These are phyloP conservation scores for Gnathochromis pfefferi DNA, from an alignment of 2,113 vertebrate species.

Conservation along the genomic window DNA sequence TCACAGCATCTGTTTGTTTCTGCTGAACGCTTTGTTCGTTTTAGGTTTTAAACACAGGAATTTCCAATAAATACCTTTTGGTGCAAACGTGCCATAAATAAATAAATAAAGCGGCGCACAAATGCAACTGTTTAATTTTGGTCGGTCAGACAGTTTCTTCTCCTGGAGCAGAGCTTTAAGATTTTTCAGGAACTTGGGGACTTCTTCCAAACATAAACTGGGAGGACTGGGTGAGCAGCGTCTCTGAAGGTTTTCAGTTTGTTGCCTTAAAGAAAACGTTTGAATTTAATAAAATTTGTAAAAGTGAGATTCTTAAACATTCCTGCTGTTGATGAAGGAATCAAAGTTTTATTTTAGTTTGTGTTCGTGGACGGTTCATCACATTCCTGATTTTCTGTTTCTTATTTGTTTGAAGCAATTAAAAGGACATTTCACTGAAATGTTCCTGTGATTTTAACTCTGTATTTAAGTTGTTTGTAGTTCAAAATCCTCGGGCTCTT, in stretches of 20 bases:
- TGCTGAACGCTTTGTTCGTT: not conserved
- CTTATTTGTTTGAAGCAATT: not conserved
- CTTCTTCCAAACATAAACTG: not conserved
- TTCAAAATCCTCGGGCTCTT: not conserved
- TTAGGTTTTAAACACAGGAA: not conserved
- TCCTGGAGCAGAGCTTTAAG: not conserved
- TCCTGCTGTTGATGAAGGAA: not conserved
- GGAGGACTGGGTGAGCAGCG: not conserved
- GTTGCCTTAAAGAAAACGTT: not conserved
- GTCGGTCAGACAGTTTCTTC: not conserved
- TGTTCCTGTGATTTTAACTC: not conserved
- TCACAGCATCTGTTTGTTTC: not conserved
- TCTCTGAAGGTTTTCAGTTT: not conserved
- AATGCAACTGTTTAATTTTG: accelerated
- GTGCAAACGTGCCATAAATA: not conserved
- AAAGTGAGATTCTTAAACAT: not conserved
- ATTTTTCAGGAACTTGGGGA: not conserved
- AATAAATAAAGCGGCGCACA: not conserved
- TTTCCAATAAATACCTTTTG: not conserved
- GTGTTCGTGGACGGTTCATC: not conserved
- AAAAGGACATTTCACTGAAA: not conserved
- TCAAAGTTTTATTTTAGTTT: not conserved
- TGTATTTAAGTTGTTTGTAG: not conserved
- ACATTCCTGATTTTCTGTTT: not conserved
- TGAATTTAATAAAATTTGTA: not conserved